These are phyloP conservation scores for Nematolebias whitei DNA, from an alignment of 2,113 vertebrate species.

Conservation along the genomic window DNA sequence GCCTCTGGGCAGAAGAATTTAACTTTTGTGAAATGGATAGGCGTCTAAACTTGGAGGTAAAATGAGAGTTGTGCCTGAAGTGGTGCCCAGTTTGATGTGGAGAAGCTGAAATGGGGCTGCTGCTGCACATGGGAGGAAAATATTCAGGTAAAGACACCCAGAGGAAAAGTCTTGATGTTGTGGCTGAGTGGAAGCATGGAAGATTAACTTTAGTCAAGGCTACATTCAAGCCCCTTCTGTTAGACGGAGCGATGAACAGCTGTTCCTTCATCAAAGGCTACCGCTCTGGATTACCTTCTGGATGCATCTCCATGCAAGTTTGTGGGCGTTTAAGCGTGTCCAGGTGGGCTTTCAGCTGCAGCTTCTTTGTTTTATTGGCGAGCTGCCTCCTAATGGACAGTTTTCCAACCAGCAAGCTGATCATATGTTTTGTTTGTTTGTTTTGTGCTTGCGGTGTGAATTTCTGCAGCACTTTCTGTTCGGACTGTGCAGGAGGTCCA, in stretches of 20 bases:
- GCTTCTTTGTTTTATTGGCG: slow-evolving; percentile 11
- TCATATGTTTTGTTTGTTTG: not conserved
- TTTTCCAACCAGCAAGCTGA: slow-evolving; percentile 5
- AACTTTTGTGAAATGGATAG: slow-evolving; percentile 43
- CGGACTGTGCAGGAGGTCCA: slow-evolving; percentile 13
- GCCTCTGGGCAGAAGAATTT: slow-evolving; percentile 40
- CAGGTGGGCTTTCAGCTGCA: slow-evolving; percentile 3
- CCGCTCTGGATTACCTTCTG: slow-evolving; percentile 15
- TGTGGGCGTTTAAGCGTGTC: slow-evolving; percentile 11
- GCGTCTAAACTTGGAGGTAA: slow-evolving; percentile 26
- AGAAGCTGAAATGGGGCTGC: slow-evolving; percentile 20
- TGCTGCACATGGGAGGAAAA: slow-evolving; percentile 17
- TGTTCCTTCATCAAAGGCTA: slow-evolving; percentile 43
- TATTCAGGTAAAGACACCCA: slow-evolving; percentile 47
- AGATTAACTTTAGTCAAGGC: slow-evolving; percentile 47
- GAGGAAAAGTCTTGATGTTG: slow-evolving; percentile 36
- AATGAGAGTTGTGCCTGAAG: slow-evolving; percentile 46
- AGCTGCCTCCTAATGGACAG: slow-evolving; percentile 1
- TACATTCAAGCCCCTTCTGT: slow-evolving; percentile 45
- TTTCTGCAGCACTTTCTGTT: slow-evolving; percentile 1
- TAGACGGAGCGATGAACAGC: slow-evolving; percentile 36
- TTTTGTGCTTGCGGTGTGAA: slow-evolving; percentile 8
- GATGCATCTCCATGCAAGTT: not conserved
- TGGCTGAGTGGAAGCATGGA: slow-evolving; percentile 36
- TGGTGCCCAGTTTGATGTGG: slow-evolving; percentile 18